Base-by-base conservation (phyloP, 2,113 vertebrate species). In the Rhea americana region DNA sequence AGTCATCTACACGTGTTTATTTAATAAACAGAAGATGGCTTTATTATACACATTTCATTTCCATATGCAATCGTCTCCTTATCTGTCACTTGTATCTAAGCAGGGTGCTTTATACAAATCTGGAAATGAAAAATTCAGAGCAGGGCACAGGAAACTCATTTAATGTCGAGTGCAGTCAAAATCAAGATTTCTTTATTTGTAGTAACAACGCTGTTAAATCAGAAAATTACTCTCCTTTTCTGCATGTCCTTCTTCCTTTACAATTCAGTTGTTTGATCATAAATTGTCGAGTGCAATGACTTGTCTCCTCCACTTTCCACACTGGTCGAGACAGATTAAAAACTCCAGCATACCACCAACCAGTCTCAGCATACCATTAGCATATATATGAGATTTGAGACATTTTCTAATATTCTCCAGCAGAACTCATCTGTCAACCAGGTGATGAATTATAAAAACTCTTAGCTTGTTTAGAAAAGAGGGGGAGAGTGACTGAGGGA, bases 311-410 rank as follows among this genome's bases (percentile, higher is more conserved):
- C 98, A 99, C 98, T 99, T 98, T 98, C 98, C 99, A 98, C 98
- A 98, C 98, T 98, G 98, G 98, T 98, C 98, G 97, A 98, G 98
- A 98, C 98, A 99, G 99, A 99, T 99, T 99, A 99, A 99, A 99
- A 99, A 99, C 98, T 98, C 98, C 96, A 61, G 98, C 98, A 97
- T 98, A 98, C 98, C 97, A 97, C 98, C 98, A 97, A 98, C 98
- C 97, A 93, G 98, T 98, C 98, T 98, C 98, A 98, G 99, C 98
- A 99, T 99, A 99, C 98, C 97, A 99, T 99, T 99, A 99, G 99
- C 99, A 99, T 99, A 99, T 99, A 99, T 99, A 99, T 99, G 99
- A 99, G 99, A 99, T 99, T 99, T 98, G 98, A 99, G 99, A 99
- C 99, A 99, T 99, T 99, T 99, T 99, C 98, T 99, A 99, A 99